phyloP scores from a whole-genome alignment of 2,113 vertebrate genomes.

The Manacus vitellinus region DNA sequence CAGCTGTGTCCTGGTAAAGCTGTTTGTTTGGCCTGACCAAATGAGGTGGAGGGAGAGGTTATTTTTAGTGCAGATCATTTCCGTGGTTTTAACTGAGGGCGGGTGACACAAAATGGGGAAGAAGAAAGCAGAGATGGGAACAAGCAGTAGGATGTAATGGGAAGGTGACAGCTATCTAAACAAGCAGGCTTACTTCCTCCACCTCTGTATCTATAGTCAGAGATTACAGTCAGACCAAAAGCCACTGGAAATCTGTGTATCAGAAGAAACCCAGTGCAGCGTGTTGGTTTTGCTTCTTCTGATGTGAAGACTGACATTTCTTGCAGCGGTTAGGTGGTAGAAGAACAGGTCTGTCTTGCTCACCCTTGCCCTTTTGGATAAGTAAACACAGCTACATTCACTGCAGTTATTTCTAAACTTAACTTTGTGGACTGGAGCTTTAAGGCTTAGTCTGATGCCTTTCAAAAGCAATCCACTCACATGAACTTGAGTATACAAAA shows the following conservation, averaged over 20 bases:
- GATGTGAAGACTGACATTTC: not conserved
- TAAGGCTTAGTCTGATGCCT: not conserved
- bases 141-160: not conserved
- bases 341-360: slow-evolving; percentile 22
- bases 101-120: not conserved
- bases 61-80: not conserved
- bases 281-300: not conserved
- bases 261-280: not conserved
- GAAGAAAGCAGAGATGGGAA: not conserved
- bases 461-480: not conserved
- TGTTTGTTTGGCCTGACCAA: not conserved
- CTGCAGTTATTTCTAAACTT: not conserved
- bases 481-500: not conserved
- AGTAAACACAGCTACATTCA: not conserved
- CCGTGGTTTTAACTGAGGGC: not conserved
- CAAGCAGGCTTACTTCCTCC: not conserved
- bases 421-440: not conserved
- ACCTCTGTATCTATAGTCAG: not conserved
- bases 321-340: not conserved
- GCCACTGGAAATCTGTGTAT: not conserved
- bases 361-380: not conserved
- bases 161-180: not conserved
- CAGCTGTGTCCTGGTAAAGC: not conserved
- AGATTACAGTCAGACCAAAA: not conserved
- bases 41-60: slow-evolving; percentile 8